Evolutionary conservation across 2,888 invertebrate genomes (phyloP), one percentile per base, ranked within the genome.

Genomic region (Macaria notata): DNA sequence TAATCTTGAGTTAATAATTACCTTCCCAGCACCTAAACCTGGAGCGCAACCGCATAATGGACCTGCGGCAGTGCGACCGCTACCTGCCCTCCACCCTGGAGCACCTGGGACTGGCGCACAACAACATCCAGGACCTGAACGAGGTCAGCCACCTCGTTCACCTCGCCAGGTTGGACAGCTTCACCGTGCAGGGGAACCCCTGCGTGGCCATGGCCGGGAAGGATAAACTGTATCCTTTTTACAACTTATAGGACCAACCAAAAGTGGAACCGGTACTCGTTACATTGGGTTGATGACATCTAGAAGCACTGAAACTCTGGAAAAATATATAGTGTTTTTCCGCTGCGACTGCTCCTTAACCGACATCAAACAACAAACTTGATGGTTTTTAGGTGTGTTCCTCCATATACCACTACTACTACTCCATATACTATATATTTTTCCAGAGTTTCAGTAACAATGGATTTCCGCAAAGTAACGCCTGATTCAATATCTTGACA

Each of bases 101-200:
- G 64, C 94, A 94, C 53, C 85, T 98, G 54, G 96, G 96, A 3
- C 88, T 98, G 65, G 95, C 95, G 38, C 95, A 95, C 84, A 98
- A 98, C 86, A 95, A 94, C 73, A 94, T 98, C 51, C 93, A 93
- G 53, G 98, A 98, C 86, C 88, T 98, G 47, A 97, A 96, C 79
- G 96, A 98, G 91, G 94, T 98, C 68, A 95, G 95, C 38, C 96
- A 96, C 75, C 92, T 98, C 64, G 94, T 94, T 50, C 95, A 96
- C 80, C 88, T 98, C 63, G 92, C 92, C 45, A 94, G 94, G 74
- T 88, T 98, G 66, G 94, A 95, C 61, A 96, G 96, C 83, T 94
- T 98, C 70, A 96, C 97, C 9, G 93, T 98, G 62, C 95, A 95
- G 74, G 96, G 96, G 61, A 98, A 98, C 88, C 97, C 98, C 0